These are phyloP conservation scores for Nomada ruficornis DNA, from an alignment of 2,888 invertebrate species.

Conservation along the genomic window DNA sequence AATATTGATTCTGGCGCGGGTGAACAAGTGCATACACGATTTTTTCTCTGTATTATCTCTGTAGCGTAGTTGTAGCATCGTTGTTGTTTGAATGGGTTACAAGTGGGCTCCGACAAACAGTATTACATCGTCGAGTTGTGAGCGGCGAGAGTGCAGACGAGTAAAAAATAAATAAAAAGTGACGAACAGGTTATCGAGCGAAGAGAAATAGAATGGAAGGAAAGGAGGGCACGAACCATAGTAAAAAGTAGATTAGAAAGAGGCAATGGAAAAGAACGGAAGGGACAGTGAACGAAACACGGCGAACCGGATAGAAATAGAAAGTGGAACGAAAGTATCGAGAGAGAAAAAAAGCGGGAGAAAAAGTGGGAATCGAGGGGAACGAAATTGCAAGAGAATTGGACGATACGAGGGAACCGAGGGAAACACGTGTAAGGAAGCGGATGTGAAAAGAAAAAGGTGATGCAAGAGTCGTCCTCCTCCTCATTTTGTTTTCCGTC, in stretches of 20 bases:
- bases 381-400: not conserved
- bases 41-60: too few species aligned
- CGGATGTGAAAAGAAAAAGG: not conserved
- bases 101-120: conserved; percentile 30
- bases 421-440: not conserved
- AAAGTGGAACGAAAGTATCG: not conserved
- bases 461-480: not conserved
- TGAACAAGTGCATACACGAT: too few species aligned
- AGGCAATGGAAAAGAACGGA: not conserved
- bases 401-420: not conserved
- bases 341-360: too few species aligned
- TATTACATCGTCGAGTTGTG: conserved; percentile 30
- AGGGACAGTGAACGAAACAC: not conserved
- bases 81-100: conserved; percentile 33
- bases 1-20: too few species aligned
- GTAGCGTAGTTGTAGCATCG: conserved; percentile 6
- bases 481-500: conserved; percentile 18
- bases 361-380: not conserved
- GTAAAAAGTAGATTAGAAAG: not conserved
- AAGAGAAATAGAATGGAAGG: not conserved
- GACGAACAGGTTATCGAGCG: not conserved
- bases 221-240: not conserved
- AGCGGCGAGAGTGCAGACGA: not conserved
- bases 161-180: not conserved
- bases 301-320: not conserved